phyloP scores from a whole-genome alignment of 1,140 invertebrate genomes.

The Drosophila azteca region DNA sequence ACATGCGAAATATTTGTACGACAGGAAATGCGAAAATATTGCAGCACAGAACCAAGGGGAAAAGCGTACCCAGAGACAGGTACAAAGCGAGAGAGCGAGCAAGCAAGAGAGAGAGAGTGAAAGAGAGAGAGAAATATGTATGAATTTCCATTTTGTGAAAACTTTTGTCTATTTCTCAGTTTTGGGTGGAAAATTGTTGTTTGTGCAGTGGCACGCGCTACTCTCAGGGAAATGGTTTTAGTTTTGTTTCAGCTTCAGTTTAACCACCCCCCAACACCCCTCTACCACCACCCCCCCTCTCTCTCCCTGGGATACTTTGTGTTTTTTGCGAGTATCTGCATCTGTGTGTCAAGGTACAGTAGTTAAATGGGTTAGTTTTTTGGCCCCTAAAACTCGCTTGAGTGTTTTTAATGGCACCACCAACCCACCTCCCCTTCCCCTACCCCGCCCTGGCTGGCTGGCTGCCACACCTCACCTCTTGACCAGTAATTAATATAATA shows the following conservation, averaged over 20 bases:
- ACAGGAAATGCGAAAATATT: constrained; percentile 78
- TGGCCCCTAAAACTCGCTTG: constrained; percentile 22
- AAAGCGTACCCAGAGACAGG: neutral
- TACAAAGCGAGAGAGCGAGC: neutral
- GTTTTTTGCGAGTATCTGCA: too few relatives aligned
- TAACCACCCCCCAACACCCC: too few relatives aligned
- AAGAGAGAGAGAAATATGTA: constrained; percentile 24
- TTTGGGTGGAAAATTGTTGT: constrained; percentile 59
- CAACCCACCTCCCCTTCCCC: too few relatives aligned
- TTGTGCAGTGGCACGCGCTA: constrained; percentile 45
- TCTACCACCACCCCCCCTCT: too few relatives aligned
- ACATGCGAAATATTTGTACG: constrained; percentile 77
- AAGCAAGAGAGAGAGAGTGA: constrained; percentile 20
- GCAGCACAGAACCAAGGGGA: constrained; percentile 28
- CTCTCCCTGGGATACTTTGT: too few relatives aligned
- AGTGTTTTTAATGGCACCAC: constrained; percentile 44
- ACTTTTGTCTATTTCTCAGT: constrained; percentile 24
- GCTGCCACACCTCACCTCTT: neutral
- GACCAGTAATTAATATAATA: constrained; percentile 53
- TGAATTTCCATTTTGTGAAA: constrained; percentile 48
- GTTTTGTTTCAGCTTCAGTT: constrained; percentile 22
- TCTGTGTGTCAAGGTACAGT: constrained; percentile 31
- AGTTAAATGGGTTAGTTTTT: constrained; percentile 54
- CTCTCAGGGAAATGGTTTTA: constrained; percentile 56
- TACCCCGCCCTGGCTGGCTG: neutral